Percentiles rank a stretch among this genome's conserved stretches.
Conservation (phyloP, 1,140 invertebrate genomes). For the Cotesia chilonis region DNA sequence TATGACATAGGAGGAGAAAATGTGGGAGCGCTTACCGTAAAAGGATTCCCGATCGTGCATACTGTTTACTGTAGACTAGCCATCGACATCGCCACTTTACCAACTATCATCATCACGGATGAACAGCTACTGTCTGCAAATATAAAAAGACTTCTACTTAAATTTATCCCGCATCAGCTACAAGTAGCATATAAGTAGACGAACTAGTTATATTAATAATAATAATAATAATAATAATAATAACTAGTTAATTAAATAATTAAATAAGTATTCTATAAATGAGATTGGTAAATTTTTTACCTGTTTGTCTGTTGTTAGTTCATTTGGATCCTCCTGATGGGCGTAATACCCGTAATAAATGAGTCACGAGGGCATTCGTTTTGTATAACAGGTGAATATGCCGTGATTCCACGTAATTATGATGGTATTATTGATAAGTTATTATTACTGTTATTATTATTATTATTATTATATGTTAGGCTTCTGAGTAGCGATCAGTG, state of each 20-base stretch:
- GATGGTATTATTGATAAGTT: conserved; percentile 43
- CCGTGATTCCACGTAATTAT: conserved; percentile 49
- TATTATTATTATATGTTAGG: neutral
- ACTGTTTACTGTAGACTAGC: neutral
- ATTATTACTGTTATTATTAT: conserved; percentile 3
- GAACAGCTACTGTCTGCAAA: neutral
- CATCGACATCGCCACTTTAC: neutral
- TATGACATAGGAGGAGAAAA: neutral
- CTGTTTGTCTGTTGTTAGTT: neutral
- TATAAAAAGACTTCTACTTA: neutral
- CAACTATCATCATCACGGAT: conserved; percentile 13
- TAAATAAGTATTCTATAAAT: no score
- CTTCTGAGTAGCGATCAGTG: neutral
- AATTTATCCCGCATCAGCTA: neutral
- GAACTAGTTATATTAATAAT: no score
- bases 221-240: no score
- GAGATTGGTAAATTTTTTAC: no score
- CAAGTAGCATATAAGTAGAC: no score
- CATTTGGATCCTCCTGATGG: neutral
- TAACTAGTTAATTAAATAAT: no score
- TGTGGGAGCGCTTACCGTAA: conserved; percentile 9
- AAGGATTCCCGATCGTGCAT: conserved; percentile 28
- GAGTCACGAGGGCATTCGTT: conserved; percentile 4
- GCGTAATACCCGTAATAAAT: neutral
- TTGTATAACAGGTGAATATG: conserved; percentile 54